These are phyloP conservation scores for Lasioglossum zephyrum DNA, from an alignment of 2,888 invertebrate species.

Conservation along the genomic window DNA sequence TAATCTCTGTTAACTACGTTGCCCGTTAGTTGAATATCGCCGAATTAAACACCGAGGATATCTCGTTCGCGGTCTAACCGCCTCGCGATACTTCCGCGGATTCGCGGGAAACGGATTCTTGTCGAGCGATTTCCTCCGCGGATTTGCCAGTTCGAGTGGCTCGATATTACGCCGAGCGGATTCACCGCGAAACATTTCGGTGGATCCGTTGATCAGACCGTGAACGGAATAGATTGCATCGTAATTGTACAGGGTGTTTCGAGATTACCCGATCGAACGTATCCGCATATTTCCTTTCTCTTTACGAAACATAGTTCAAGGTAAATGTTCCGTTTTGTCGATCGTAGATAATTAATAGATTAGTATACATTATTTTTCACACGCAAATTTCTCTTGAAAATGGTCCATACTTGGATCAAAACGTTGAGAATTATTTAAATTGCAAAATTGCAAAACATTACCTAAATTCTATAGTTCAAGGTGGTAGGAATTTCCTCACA, in stretches of 20 bases:
- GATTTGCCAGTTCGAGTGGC: not conserved
- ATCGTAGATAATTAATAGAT: too few relatives aligned
- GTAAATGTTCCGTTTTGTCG: too few relatives aligned
- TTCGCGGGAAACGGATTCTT: not conserved
- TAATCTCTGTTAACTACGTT: constrained; percentile 46
- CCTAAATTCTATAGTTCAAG: too few relatives aligned
- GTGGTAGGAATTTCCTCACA: too few relatives aligned
- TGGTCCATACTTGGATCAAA: too few relatives aligned
- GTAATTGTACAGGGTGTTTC: not conserved
- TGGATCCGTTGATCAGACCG: not conserved
- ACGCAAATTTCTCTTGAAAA: too few relatives aligned
- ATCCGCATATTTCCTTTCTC: too few relatives aligned
- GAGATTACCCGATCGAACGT: too few relatives aligned
- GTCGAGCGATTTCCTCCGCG: not conserved
- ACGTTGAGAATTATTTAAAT: too few relatives aligned
- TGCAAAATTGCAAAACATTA: too few relatives aligned
- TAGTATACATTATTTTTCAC: too few relatives aligned
- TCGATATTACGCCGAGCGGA: not conserved
- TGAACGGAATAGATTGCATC: not conserved
- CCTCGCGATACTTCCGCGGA: not conserved
- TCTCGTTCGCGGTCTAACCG: not conserved
- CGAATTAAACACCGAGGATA: constrained; percentile 2
- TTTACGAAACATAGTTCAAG: too few relatives aligned
- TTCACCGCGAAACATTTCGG: not conserved
- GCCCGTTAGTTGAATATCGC: constrained; percentile 18